Base-by-base conservation (phyloP, 2,113 vertebrate genomes). In the Neogobius melanostomus region DNA sequence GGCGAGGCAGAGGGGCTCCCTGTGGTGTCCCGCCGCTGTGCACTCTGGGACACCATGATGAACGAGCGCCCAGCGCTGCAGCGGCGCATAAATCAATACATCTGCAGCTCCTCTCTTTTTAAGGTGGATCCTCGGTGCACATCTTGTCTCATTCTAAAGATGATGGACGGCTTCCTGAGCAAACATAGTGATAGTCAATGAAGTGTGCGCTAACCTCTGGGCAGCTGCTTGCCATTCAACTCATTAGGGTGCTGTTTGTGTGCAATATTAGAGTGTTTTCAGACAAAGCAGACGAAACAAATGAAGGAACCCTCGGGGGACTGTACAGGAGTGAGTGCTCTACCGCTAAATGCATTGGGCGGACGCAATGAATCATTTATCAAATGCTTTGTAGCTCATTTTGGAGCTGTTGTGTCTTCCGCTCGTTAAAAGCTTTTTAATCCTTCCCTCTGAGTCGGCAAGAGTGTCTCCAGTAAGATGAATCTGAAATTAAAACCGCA, bases 11-110 rank as follows among this genome's bases (percentile, higher is more conserved):
- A 83, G 80, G 70, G 70, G 79, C 81, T 82, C 81, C 83, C 84
- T 21, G 63, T 54, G 79, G 70, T 76, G 84, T 68, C 75, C 87
- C 56, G 85, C 84, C 64, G 15, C 60, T 11, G 11, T 75, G 86
- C 75, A 70, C 88, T 61, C 59, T 79, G 75, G 66, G 88, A 87
- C 78, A 86, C 86, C 79, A 85, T 92, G 90, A 92, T 90, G 71
- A 90, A 91, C 90, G 88, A 85, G 82, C 75, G 57, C 62, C 64
- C 79, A 78, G 70, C 81, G 59, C 78, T 75, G 80, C 86, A 82
- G 87, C 80, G 85, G 81, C 80, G 76, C 77, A 87, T 90, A 89
- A 91, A 92, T 92, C 91, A 92, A 91, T 91, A 90, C 56, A 80
- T 74, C 75, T 69, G 72, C 70, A 71, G 76, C 77, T 78, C 71